Evolutionary conservation across 2,113 vertebrate genomes (phyloP).

Genomic region (Aviceda subcristata): DNA sequence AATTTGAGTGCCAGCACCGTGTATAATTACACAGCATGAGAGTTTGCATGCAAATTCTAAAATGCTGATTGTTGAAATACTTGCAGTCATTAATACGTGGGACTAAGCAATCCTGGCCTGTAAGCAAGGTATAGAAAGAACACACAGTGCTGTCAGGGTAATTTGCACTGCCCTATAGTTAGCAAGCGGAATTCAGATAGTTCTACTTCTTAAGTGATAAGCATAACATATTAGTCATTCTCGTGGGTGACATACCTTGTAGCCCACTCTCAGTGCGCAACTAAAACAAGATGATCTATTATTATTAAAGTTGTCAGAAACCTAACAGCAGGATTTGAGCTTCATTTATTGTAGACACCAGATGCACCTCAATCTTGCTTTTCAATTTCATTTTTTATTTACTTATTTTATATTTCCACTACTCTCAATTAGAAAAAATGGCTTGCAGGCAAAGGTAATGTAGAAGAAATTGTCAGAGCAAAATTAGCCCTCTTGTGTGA

Average conservation of each 20-base stretch:
- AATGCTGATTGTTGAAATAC: constrained; percentile 84
- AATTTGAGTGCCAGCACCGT: constrained; percentile 90
- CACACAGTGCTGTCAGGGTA: constrained; percentile 59
- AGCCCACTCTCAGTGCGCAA: constrained; percentile 36
- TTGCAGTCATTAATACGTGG: constrained; percentile 77
- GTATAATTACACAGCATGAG: constrained; percentile 86
- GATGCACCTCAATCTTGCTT: constrained; percentile 7
- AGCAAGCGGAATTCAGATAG: constrained; percentile 74
- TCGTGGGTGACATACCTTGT: constrained; percentile 62
- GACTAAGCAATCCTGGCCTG: constrained; percentile 72
- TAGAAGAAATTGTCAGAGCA: background rate
- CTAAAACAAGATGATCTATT: constrained; percentile 63
- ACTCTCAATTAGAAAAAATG: constrained; percentile 29
- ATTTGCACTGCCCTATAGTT: constrained; percentile 66
- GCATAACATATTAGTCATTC: constrained; percentile 50
- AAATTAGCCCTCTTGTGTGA: background rate
- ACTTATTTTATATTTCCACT: constrained; percentile 20
- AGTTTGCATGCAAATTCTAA: constrained; percentile 82
- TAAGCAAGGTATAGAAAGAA: constrained; percentile 53
- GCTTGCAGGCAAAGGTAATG: background rate
- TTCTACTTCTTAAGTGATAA: constrained; percentile 71
- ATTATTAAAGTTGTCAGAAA: constrained; percentile 36
- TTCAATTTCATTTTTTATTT: constrained; percentile 38
- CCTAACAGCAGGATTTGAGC: background rate
- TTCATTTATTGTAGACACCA: background rate